Conservation (phyloP, 2,797 vertebrate genomes). For the Todus mexicanus region DNA sequence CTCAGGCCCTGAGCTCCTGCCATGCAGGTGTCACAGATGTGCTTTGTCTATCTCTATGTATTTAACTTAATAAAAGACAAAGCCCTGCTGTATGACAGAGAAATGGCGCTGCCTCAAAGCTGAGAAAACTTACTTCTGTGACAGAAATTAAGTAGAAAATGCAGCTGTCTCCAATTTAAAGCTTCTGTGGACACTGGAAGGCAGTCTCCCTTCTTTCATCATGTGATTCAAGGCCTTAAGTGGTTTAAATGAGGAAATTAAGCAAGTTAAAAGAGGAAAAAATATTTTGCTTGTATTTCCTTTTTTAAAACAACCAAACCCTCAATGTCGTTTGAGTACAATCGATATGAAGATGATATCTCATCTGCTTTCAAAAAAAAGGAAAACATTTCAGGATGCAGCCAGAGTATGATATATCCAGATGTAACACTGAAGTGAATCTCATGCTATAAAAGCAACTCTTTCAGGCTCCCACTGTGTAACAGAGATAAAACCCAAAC, state of each 20-base stretch:
- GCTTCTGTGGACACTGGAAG: background rate
- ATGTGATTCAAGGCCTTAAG: background rate
- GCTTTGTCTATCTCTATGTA: background rate
- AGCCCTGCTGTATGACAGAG: background rate
- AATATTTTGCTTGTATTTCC: background rate
- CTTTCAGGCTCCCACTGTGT: background rate
- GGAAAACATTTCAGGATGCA: background rate
- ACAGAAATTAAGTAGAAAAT: background rate
- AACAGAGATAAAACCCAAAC: background rate
- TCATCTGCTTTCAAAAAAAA: background rate
- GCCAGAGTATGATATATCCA: background rate
- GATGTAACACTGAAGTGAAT: slow-evolving; percentile 2
- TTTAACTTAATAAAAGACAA: background rate
- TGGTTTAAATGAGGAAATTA: background rate
- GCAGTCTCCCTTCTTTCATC: background rate
- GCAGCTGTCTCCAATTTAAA: background rate
- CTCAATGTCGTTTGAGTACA: background rate
- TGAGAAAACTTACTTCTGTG: background rate
- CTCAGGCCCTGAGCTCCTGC: background rate
- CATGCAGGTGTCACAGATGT: background rate
- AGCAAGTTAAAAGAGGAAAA: background rate
- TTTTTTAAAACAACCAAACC: background rate
- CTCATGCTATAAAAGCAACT: background rate
- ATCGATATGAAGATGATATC: background rate
- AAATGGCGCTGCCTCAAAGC: background rate